A percentile compares a stretch with the other conserved stretches of the same genome.
phyloP scores from a whole-genome alignment of 1,140 invertebrate species.

The Drosophila malerkotliana region DNA sequence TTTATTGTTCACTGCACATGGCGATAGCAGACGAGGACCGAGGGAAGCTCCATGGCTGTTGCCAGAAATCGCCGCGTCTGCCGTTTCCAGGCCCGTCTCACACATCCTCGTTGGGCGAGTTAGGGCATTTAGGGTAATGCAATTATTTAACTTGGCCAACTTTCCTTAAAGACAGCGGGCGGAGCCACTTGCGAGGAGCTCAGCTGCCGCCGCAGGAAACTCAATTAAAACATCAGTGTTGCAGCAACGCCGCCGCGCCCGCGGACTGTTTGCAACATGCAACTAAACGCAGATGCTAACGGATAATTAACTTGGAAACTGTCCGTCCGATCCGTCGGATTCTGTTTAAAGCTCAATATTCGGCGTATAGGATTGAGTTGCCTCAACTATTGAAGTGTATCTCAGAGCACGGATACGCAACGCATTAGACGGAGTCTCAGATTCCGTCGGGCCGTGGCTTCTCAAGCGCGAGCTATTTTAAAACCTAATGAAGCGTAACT shows the following conservation, averaged over 20 bases:
- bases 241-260: constrained; percentile 20
- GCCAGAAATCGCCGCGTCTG: not conserved
- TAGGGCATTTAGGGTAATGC: constrained; percentile 72
- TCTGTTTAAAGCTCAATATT: constrained; percentile 35
- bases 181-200: constrained; percentile 23
- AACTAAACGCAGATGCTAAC: constrained; percentile 68
- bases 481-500: constrained; percentile 71
- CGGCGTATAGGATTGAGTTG: not conserved
- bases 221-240: constrained; percentile 77
- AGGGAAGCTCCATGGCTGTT: constrained; percentile 17
- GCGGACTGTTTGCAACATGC: constrained; percentile 22
- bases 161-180: constrained; percentile 37
- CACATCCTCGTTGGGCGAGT: constrained; percentile 21
- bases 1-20: constrained; percentile 66
- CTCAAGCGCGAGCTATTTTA: constrained; percentile 53
- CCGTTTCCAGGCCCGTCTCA: not conserved
- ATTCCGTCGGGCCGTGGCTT: constrained; percentile 22
- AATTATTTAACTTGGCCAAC: constrained; percentile 77
- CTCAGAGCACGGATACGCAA: constrained; percentile 13
- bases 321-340: constrained; percentile 20
- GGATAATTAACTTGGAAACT: constrained; percentile 80
- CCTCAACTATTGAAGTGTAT: constrained; percentile 16
- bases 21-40: constrained; percentile 10
- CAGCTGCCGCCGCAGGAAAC: constrained; percentile 73
- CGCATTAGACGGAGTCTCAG: not conserved